Base-by-base conservation (phyloP, 2,888 invertebrate species). In the Nemoura dubitans region DNA sequence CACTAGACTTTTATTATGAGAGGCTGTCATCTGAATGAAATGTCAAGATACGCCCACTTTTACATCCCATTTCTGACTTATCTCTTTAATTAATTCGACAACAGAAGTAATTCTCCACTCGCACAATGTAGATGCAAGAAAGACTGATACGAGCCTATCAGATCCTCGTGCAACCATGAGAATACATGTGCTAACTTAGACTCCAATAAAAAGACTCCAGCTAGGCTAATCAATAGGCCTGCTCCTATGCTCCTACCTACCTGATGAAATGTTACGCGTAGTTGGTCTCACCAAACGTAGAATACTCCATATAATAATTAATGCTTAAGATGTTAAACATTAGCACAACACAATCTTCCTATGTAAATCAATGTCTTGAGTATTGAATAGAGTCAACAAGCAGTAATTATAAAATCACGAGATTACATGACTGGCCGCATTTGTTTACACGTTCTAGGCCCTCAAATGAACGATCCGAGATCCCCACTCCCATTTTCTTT, bases 391-490 rank as follows among this genome's bases (percentile, higher is more conserved):
- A 85, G 81, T 85, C 77, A 85, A 85, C 42, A 83, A 28, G 25
- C 76, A 85, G 43, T 25, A 81, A 82, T 86, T 77, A 30, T 76
- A 84, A 86, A 85, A 85, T 86, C 87, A 87, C 85, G 86, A 85
- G 86, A 42, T 85, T 85, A 43, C 82, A 86, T 86, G 43, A 81
- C 85, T 86, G 83, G 84, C 87, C 77, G 81, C 85, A 86, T 86
- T 87, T 86, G 87, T 87, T 87, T 86, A 87, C 87, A 82, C 43
- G 84, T 59, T 84, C 98, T 96, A 92, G 93, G 92, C 89, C 96
- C 96, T 14, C 95, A 95, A 0, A 95, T 93, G 89, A 92, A 91
- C 87, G 78, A 78, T 78, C 78, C 78, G 91, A 87, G 78, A 78
- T 78, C 78, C 78, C 78, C 81, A 81, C 81, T 30, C 81, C 29